phyloP scores from a whole-genome alignment of 1,140 invertebrate species.

The Melanaphis sacchari region DNA sequence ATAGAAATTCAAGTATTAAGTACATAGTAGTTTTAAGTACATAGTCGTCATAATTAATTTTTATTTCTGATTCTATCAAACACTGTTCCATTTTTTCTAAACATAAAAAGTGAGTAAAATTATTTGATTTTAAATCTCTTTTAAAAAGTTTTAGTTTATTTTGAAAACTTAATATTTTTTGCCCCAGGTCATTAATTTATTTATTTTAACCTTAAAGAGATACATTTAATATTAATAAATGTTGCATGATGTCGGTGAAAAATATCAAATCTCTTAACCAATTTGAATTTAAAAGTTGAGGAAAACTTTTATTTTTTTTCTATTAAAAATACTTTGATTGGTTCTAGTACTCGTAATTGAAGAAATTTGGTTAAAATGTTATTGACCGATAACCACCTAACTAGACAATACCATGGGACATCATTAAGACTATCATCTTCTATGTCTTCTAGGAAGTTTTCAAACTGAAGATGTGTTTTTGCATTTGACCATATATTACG shows the following conservation, averaged over 20 bases:
- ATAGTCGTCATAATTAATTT: slow-evolving; percentile 29
- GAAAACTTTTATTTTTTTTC: not conserved
- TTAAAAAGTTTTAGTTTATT: slow-evolving; percentile 27
- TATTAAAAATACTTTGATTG: slow-evolving; percentile 1
- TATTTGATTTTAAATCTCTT: slow-evolving; percentile 3
- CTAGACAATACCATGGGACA: not conserved
- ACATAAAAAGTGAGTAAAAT: slow-evolving; percentile 22
- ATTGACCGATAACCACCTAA: not conserved
- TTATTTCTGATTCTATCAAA: slow-evolving; percentile 26
- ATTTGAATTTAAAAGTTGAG: not conserved
- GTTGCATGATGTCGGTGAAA: not conserved
- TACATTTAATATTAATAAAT: not conserved
- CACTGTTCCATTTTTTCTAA: slow-evolving; percentile 7
- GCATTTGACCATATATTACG: not conserved
- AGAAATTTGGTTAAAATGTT: not conserved
- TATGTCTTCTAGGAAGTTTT: not conserved
- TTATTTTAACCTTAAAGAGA: not conserved
- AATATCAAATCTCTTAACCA: no score
- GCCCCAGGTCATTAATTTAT: not conserved
- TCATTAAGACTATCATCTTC: not conserved
- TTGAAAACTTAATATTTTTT: slow-evolving; percentile 39
- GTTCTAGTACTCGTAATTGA: not conserved
- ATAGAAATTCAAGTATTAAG: slow-evolving; percentile 34
- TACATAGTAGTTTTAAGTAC: slow-evolving; percentile 18
- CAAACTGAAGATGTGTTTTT: not conserved